Base-by-base conservation (phyloP, 2,888 invertebrate species). In the Cantharis lateralis region DNA sequence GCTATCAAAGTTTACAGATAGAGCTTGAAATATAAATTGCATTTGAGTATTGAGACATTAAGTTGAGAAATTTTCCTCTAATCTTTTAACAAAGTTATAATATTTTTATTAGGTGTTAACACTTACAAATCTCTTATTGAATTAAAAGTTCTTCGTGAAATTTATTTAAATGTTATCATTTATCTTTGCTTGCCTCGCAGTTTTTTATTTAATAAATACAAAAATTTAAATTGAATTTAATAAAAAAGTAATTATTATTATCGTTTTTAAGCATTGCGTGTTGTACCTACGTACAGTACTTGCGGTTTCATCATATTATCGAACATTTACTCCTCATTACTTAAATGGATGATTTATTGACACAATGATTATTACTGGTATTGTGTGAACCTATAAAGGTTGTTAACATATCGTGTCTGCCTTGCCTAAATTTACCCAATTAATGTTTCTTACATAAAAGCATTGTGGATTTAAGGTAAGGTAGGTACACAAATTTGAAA, bases 11-110 rank as follows among this genome's bases (percentile, higher is more conserved):
- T 66, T 66, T n/a, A 66, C 64, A 20, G 64, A 66, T 24, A 20
- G 13, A 66, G 64, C 64, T 20, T 66, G 20, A 66, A 63, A 66
- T 66, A 66, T 66, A 66, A 66, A 66, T 66, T 66, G 16, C 64
- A 66, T 66, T 66, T 66, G 64, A 24, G 64, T 66, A 66, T 66
- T 66, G 64, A 66, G 64, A 66, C 64, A 24, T 66, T 20, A 66
- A 66, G 64, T 66, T 66, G 24, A 24, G 18, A 66, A 66, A 66
- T 66, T 66, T 66, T 48, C 48, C 48, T 48, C 48, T 48, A 48
- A 48, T 48, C 48, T 48, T 48, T 48, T 48, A 48, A 48, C 48
- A 48, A 48, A 48, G 48, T 48, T 48, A 48, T 48, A 48, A n/a
- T 48, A 48, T 48, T 48, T 48, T 48, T 48, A 48, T 48, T 48